A percentile compares a stretch with the other conserved stretches of the same genome.
These are phyloP conservation scores for Neotragus moschatus DNA, from an alignment of 2,113 vertebrate species.

Conservation along the genomic window DNA sequence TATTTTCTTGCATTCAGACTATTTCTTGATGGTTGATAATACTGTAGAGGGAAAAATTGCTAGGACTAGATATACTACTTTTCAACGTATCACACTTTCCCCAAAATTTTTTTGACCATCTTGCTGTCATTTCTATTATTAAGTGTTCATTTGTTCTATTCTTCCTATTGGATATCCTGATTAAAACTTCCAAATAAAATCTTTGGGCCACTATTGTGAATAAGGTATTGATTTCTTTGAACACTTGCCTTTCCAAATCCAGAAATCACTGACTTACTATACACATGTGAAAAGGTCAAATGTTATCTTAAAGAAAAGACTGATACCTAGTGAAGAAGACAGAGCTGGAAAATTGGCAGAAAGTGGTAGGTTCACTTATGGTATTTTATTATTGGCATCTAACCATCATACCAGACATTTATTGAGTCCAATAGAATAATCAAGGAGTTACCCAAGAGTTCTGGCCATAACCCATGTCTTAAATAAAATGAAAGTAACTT, in stretches of 20 bases:
- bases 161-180: background rate
- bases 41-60: background rate
- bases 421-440: background rate
- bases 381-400: background rate
- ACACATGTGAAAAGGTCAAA: background rate
- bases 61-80: background rate
- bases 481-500: constrained; percentile 58
- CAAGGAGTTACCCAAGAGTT: constrained; percentile 2
- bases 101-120: background rate
- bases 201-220: background rate
- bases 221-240: background rate
- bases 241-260: background rate
- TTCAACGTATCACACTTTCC: background rate
- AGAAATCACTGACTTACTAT: background rate
- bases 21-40: constrained; percentile 45
- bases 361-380: background rate
- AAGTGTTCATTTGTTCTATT: background rate
- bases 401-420: background rate
- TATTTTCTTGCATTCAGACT: constrained; percentile 18
- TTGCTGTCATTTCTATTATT: background rate
- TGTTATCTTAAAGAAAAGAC: background rate
- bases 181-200: background rate
- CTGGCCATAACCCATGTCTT: background rate
- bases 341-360: background rate
- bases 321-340: background rate